Base-by-base conservation (phyloP, 2,888 invertebrate species). In the Oscheius onirici region DNA sequence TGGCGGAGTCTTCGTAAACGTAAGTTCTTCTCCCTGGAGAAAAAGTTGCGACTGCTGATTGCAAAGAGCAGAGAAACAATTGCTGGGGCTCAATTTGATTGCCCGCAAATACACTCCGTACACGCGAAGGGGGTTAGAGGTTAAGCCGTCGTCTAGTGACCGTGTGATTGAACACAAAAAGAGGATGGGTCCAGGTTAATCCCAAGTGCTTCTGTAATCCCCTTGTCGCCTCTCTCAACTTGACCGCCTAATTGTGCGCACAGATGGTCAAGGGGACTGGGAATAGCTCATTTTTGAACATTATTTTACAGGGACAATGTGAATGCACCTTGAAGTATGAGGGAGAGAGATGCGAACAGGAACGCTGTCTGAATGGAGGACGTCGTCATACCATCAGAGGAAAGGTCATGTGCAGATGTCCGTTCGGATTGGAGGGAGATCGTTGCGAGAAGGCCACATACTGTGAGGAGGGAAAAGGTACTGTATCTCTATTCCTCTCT, bases 381-480 rank as follows among this genome's bases (percentile, higher is more conserved):
- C 66, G 76, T 10, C 43, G 76, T 22, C 75, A 78, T 69, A 70
- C 69, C 60, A 51, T 71, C 55, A 70, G 72, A 46, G 80, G 80
- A 71, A 49, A 71, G 68, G 76, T 76, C 41, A 75, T 71, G 41
- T 81, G 81, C 51, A 77, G 78, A 43, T 81, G 81, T 57, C 81
- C 81, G 17, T 81, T 76, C 67, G 81, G 81, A 10, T 54, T 79
- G 1, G 71, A 75, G 17, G 81, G 81, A 17, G 79, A 78, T 26
- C 67, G 77, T 46, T 81, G 81, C 63, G 81, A 81, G 40, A 76
- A 77, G 40, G 79, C 79, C 40, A 79, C 75, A 8, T 76, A 73
- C 69, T 81, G 81, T 49, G 80, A 80, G 57, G 71, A 77, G n/a
- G 77, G 76, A 65, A 78, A 79, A 74, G 75, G 75, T 70, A 34